These are phyloP conservation scores for Cataglyphis livida DNA, from an alignment of 2,888 invertebrate genomes.

Conservation along the genomic window DNA sequence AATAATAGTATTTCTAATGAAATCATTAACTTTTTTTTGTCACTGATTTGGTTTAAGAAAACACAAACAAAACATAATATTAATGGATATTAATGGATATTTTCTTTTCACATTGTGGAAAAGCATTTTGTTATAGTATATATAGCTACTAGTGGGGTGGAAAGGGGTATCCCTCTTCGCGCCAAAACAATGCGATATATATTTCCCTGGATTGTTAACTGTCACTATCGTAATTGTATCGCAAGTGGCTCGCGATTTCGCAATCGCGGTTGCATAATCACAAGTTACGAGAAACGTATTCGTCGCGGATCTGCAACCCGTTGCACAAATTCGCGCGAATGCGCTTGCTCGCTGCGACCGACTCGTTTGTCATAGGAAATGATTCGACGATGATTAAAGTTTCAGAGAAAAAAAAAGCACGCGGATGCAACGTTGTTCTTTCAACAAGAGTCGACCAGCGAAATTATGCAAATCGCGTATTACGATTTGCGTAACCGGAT, in stretches of 20 bases:
- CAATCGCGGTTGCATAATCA: slow-evolving; percentile 54
- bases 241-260: slow-evolving; percentile 39
- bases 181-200: not conserved
- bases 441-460: slow-evolving; percentile 27
- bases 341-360: slow-evolving; percentile 2
- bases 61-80: too few relatives aligned
- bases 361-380: slow-evolving; percentile 44
- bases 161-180: too few relatives aligned
- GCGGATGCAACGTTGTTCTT: slow-evolving; percentile 34
- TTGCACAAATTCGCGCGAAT: slow-evolving; percentile 38
- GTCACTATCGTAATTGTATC: slow-evolving; percentile 32
- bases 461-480: slow-evolving; percentile 65
- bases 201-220: slow-evolving; percentile 33
- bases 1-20: too few relatives aligned
- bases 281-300: slow-evolving; percentile 18
- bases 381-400: slow-evolving; percentile 49
- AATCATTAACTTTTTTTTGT: too few relatives aligned
- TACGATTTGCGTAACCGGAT: slow-evolving; percentile 68
- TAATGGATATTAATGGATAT: not conserved
- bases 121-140: not conserved
- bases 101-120: not conserved
- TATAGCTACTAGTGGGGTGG: not conserved
- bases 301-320: slow-evolving; percentile 18
- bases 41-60: too few relatives aligned
- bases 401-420: slow-evolving; percentile 34